These are phyloP conservation scores for Notolabrus celidotus DNA, from an alignment of 2,797 vertebrate genomes.

Conservation along the genomic window DNA sequence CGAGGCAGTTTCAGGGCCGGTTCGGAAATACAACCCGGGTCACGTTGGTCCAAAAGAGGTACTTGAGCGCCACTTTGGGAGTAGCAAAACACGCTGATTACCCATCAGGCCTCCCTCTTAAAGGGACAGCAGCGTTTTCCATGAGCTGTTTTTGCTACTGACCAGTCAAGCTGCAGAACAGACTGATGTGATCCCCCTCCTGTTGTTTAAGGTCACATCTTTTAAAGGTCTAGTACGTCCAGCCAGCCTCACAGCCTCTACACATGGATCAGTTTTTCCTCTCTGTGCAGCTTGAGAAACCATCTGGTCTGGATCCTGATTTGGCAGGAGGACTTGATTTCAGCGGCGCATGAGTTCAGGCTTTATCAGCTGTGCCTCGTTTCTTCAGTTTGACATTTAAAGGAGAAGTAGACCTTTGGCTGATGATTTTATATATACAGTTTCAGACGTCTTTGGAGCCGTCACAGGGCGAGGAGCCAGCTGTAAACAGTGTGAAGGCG, in stretches of 20 bases:
- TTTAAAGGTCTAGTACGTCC: neutral
- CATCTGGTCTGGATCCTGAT: constrained; percentile 52
- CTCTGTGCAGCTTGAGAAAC: constrained; percentile 27
- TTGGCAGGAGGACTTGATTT: constrained; percentile 25
- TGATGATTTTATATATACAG: neutral
- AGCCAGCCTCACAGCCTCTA: neutral
- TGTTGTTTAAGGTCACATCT: no score
- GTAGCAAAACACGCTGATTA: no score
- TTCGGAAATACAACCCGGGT: no score
- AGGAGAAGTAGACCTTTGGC: neutral
- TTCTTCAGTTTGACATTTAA: neutral
- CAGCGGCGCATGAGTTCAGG: neutral
- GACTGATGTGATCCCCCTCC: no score
- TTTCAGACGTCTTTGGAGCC: constrained; percentile 3
- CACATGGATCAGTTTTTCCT: constrained; percentile 14
- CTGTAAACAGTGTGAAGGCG: neutral
- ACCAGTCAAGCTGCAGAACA: no score
- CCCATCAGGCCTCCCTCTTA: no score
- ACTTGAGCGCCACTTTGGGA: no score
- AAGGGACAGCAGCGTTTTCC: no score
- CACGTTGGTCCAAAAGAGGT: no score
- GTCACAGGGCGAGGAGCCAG: neutral
- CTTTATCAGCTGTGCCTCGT: constrained; percentile 3
- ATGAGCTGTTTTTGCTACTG: no score
- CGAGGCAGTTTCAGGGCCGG: no score